Conservation (phyloP, 1,140 invertebrate species). For the Nasonia longicornis region DNA sequence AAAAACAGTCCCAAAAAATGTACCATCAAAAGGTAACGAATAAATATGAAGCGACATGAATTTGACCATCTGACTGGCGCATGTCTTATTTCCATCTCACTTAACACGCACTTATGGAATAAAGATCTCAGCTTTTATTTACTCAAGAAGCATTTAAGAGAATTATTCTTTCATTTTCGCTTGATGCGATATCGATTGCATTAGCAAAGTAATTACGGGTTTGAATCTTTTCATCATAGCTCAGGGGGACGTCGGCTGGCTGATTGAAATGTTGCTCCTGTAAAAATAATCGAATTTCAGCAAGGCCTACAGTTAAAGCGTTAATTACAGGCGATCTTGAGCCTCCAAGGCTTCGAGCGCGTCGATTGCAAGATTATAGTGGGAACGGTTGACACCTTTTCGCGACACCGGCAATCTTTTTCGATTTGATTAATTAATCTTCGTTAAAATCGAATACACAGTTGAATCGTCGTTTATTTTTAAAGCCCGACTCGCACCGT, state of each 20-base stretch:
- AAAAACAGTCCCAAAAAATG: too few relatives aligned
- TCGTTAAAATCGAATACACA: too few relatives aligned
- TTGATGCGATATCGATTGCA: conserved; percentile 65
- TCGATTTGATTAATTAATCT: not conserved
- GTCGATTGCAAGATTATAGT: conserved; percentile 43
- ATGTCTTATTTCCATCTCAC: too few relatives aligned
- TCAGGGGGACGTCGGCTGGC: conserved; percentile 64
- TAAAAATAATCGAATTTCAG: conserved; percentile 69
- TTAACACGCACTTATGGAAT: too few relatives aligned
- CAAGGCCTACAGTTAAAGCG: conserved; percentile 59
- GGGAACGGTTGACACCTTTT: conserved; percentile 1
- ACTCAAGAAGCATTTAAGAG: not conserved
- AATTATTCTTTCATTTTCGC: not conserved
- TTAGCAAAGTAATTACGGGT: conserved; percentile 67
- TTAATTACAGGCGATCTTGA: conserved; percentile 66
- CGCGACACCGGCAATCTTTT: not conserved
- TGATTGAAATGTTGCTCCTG: conserved; percentile 67
- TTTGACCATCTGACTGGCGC: too few relatives aligned
- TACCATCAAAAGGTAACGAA: too few relatives aligned
- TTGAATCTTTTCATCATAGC: conserved; percentile 65
- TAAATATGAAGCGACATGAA: too few relatives aligned
- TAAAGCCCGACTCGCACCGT: too few relatives aligned
- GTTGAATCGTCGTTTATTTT: too few relatives aligned
- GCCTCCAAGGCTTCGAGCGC: conserved; percentile 42
- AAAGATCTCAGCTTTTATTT: not conserved